Evolutionary conservation across 2,797 vertebrate genomes (phyloP).

Genomic region (Enteromius thamalakanensis): DNA sequence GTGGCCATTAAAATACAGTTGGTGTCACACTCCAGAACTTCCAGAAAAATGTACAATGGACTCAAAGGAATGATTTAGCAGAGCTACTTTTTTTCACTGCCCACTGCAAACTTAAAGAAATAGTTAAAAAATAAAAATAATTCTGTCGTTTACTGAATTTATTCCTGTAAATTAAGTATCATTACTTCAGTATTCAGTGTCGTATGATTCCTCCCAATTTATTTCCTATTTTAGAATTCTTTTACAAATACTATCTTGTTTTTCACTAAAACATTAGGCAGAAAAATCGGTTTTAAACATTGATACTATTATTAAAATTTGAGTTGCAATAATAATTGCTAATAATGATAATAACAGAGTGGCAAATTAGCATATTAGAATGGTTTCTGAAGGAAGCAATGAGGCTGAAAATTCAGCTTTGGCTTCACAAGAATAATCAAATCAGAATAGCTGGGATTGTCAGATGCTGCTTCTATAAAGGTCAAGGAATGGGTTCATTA

Average conservation of each 20-base stretch:
- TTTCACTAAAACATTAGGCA: too few relatives aligned
- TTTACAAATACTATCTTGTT: too few relatives aligned
- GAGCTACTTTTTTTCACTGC: background rate
- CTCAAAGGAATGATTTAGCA: background rate
- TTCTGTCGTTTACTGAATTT: too few relatives aligned
- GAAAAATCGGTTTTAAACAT: background rate
- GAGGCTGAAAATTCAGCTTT: background rate
- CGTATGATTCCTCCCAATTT: too few relatives aligned
- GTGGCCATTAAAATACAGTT: background rate
- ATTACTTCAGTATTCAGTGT: too few relatives aligned
- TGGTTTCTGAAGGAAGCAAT: background rate
- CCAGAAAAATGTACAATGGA: background rate
- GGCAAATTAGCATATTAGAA: background rate
- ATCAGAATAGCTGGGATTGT: conserved; percentile 1
- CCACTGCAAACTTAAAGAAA: background rate
- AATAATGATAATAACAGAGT: background rate
- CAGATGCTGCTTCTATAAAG: background rate
- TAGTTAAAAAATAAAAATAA: too few relatives aligned
- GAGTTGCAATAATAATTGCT: background rate
- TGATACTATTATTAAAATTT: background rate
- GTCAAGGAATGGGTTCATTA: background rate
- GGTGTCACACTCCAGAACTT: background rate
- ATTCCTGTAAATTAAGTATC: too few relatives aligned
- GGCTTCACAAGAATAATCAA: background rate
- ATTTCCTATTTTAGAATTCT: background rate